Conservation (phyloP, 2,113 vertebrate species). For the Gracilinanus agilis region DNA sequence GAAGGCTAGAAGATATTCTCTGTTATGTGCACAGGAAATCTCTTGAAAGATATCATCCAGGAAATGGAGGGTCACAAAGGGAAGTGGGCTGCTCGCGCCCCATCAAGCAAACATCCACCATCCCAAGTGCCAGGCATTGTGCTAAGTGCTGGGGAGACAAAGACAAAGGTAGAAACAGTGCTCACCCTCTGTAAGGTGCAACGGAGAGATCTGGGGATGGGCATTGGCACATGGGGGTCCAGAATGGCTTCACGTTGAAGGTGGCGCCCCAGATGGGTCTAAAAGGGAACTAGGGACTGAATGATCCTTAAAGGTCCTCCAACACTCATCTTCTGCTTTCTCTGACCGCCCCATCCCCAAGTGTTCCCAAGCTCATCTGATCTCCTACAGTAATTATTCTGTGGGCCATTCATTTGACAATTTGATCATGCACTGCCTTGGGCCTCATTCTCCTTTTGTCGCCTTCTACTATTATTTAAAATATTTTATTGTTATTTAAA, state of each 20-base stretch:
- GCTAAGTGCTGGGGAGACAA: too few species aligned
- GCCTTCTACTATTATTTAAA: neutral
- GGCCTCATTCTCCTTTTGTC: neutral
- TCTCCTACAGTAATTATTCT: neutral
- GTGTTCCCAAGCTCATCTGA: neutral
- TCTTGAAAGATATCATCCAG: neutral
- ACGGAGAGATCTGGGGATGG: neutral
- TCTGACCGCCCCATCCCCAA: neutral
- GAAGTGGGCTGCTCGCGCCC: neutral
- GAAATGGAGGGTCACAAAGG: neutral
- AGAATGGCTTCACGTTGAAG: neutral
- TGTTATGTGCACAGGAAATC: too few species aligned
- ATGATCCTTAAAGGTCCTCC: neutral
- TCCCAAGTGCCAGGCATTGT: too few species aligned
- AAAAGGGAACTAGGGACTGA: too few species aligned
- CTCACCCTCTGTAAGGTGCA: too few species aligned
- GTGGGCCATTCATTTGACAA: neutral
- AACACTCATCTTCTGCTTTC: neutral
- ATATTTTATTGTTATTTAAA: neutral
- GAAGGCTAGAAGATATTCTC: neutral
- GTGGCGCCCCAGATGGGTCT: neutral
- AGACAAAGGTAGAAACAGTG: neutral
- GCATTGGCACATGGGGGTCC: accelerated
- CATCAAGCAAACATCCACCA: too few species aligned
- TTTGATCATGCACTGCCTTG: neutral